Percentiles rank a stretch among this genome's conserved stretches.
Evolutionary conservation across 2,113 vertebrate species (phyloP).

Genomic region (Hymenochirus boettgeri): DNA sequence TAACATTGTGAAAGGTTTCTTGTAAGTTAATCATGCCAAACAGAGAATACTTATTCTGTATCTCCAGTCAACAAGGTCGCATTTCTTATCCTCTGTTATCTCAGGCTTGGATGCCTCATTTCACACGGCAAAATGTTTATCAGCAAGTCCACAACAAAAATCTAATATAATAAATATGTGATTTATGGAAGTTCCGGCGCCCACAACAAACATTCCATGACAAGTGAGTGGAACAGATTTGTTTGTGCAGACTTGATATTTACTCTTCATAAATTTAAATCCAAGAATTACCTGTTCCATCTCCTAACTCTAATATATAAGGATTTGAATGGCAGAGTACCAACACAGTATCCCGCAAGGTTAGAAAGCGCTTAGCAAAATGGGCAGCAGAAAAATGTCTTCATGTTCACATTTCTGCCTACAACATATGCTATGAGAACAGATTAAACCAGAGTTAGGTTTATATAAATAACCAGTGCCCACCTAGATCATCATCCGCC

Average conservation of each 20-base stretch:
- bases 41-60: too few species aligned
- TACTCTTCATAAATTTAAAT: constrained; percentile 7
- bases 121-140: constrained; percentile 19
- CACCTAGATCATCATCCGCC: too few species aligned
- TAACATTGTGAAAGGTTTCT: too few species aligned
- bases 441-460: too few species aligned
- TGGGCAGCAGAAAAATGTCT: too few species aligned
- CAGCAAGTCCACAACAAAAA: constrained; percentile 12
- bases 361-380: too few species aligned
- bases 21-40: too few species aligned
- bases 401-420: too few species aligned
- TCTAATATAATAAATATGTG: constrained; percentile 3
- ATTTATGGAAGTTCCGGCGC: constrained; percentile 14
- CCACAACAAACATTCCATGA: constrained; percentile 8
- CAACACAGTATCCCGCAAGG: too few species aligned
- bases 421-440: too few species aligned
- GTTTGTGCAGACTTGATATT: constrained; percentile 14
- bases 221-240: constrained; percentile 17
- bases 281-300: neutral
- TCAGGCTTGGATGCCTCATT: constrained; percentile 10
- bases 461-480: too few species aligned
- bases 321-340: neutral
- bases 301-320: neutral
- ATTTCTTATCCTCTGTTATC: constrained; percentile 2
- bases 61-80: neutral